These are phyloP conservation scores for Diorhabda sublineata DNA, from an alignment of 1,140 invertebrate species.

Conservation along the genomic window DNA sequence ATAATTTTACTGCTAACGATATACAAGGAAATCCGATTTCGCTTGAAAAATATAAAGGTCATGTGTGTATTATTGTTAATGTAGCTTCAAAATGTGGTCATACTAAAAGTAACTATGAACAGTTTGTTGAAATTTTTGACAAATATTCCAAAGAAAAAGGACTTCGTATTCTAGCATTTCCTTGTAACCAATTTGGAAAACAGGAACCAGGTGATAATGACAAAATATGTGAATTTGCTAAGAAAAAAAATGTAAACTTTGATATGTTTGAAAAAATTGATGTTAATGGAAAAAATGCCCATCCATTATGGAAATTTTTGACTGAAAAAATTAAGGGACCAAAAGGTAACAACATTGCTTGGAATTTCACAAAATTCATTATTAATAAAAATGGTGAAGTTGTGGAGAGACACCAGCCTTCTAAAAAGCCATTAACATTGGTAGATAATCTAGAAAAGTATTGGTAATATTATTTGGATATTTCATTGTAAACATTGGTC, in stretches of 20 bases:
- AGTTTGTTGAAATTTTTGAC: constrained; percentile 68
- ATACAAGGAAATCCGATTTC: constrained; percentile 46
- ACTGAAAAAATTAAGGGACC: constrained; percentile 49
- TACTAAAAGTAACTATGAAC: constrained; percentile 74
- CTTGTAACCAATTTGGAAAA: constrained; percentile 85
- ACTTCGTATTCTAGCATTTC: constrained; percentile 80
- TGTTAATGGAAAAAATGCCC: constrained; percentile 81
- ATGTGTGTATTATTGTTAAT: constrained; percentile 76
- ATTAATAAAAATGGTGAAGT: constrained; percentile 81
- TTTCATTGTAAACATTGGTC: too few species aligned
- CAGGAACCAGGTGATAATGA: constrained; percentile 73
- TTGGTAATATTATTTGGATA: constrained; percentile 33
- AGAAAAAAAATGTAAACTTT: constrained; percentile 68
- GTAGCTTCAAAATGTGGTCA: constrained; percentile 84
- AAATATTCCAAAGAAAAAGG: constrained; percentile 62
- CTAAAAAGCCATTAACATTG: constrained; percentile 65
- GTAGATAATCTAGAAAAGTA: constrained; percentile 64
- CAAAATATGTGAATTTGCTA: constrained; percentile 71
- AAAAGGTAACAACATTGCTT: constrained; percentile 77
- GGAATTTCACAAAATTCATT: constrained; percentile 97
- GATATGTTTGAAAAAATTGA: constrained; percentile 77
- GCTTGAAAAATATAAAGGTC: constrained; percentile 67
- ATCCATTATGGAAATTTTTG: constrained; percentile 83
- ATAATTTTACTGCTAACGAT: too few species aligned
- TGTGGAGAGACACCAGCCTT: constrained; percentile 74